phyloP scores from a whole-genome alignment of 2,797 vertebrate genomes.

The Peromyscus nudipes region DNA sequence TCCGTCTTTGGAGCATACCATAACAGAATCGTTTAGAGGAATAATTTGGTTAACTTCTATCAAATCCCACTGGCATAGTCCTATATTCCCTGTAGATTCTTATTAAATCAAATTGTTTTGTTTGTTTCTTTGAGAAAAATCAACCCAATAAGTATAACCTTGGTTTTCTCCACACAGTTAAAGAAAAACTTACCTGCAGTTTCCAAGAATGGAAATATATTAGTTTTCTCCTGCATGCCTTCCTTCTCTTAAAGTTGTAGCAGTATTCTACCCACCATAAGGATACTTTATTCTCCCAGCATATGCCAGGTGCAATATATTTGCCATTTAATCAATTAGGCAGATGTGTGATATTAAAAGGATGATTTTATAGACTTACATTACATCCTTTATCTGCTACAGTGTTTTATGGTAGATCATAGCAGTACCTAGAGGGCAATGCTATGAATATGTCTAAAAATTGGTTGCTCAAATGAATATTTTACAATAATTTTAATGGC shows the following conservation, averaged over 20 bases:
- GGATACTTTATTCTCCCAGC: slow-evolving; percentile 4
- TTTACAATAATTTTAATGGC: slow-evolving; percentile 70
- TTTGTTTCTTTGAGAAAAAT: not conserved
- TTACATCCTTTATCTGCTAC: slow-evolving; percentile 57
- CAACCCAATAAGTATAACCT: not conserved
- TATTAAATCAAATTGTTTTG: not conserved
- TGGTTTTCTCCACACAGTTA: not conserved
- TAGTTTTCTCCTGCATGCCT: not conserved
- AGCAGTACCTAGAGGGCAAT: slow-evolving; percentile 64
- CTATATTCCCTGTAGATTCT: not conserved
- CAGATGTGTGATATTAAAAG: slow-evolving; percentile 38
- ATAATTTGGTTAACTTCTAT: not conserved
- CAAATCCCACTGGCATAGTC: not conserved
- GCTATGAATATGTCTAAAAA: slow-evolving; percentile 74
- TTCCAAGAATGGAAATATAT: not conserved
- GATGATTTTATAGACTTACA: slow-evolving; percentile 64
- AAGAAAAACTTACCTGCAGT: not conserved
- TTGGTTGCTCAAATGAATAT: slow-evolving; percentile 65
- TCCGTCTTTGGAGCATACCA: not conserved
- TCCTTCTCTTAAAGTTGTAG: not conserved
- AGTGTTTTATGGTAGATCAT: slow-evolving; percentile 67
- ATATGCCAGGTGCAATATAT: slow-evolving; percentile 22
- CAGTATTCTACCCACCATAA: not conserved
- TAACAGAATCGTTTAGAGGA: not conserved
- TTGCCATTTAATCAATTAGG: slow-evolving; percentile 57